Percentiles rank a stretch among this genome's conserved stretches.
These are phyloP conservation scores for Luehdorfia chinensis DNA, from an alignment of 1,140 invertebrate genomes.

Conservation along the genomic window DNA sequence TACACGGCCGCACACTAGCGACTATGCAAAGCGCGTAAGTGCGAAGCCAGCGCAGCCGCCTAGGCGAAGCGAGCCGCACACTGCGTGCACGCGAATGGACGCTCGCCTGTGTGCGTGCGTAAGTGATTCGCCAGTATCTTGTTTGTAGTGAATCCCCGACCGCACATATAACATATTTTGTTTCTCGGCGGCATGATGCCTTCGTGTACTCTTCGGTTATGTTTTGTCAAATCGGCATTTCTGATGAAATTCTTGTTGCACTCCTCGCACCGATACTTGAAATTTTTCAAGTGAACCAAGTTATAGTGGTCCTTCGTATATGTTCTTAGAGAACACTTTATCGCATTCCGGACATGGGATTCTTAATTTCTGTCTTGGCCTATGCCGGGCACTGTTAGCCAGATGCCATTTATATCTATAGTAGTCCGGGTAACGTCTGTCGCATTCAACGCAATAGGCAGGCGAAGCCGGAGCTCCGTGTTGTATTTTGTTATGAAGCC, in stretches of 20 bases:
- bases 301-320: conserved; percentile 40
- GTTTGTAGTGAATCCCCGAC: conserved; percentile 27
- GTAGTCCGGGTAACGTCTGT: conserved; percentile 22
- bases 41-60: conserved; percentile 8
- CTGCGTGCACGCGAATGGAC: conserved; percentile 20
- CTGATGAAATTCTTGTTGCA: conserved; percentile 42
- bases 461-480: conserved; percentile 9
- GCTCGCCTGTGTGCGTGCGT: conserved; percentile 26
- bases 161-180: conserved; percentile 37
- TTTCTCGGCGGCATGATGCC: conserved; percentile 29
- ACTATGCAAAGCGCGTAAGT: conserved; percentile 1
- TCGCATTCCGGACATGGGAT: conserved; percentile 33
- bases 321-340: conserved; percentile 37
- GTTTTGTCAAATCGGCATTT: conserved; percentile 36
- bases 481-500: conserved; percentile 30
- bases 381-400: conserved; percentile 21
- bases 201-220: conserved; percentile 30
- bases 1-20: too few species aligned
- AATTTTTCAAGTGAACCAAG: conserved; percentile 33
- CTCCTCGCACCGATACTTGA: conserved; percentile 31
- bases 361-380: conserved; percentile 17
- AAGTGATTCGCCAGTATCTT: conserved; percentile 23
- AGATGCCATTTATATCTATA: conserved; percentile 32
- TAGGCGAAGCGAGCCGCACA: conserved; percentile 20
- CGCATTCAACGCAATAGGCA: conserved; percentile 40